Base-by-base conservation (phyloP, 2,888 invertebrate species). In the Periphyllus acericola region DNA sequence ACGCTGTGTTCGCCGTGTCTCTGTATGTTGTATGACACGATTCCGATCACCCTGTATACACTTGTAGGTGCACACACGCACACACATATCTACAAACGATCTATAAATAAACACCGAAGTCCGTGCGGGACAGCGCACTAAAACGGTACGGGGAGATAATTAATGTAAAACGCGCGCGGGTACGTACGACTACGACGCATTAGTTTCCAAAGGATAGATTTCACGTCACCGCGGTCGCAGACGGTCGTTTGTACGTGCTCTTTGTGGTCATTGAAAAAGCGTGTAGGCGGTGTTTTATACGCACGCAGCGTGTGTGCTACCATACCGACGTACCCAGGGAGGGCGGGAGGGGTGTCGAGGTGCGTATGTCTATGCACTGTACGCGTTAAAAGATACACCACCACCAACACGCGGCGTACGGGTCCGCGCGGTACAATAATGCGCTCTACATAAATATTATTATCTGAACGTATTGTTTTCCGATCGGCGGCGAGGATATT, bases 381-480 rank as follows among this genome's bases (percentile, higher is more conserved):
- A 36, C 36, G 36, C 36, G 36, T 36, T 36, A 6, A 36, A 36
- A 36, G 6, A 36, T 36, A 36, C 36, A 6, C 36, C 36, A 36
- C 36, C 36, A 6, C 6, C 36, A 36, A 36, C 36, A 6, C 36
- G 6, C 36, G 36, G 36, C 36, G 6, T n/a, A n/a, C n/a, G n/a
- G n/a, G n/a, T n/a, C n/a, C 25, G 66, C 25, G 8, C 21, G 25
- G 25, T 5, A 66, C 21, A 8, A 25, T 46, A 46, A 8, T 46
- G 6, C 46, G 46, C 11, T 40, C 11, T 74, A n/a, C n/a, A n/a
- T n/a, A n/a, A n/a, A 36, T 36, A 36, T 0, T 81, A 82, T 71
- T 82, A 82, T 82, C 82, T 46, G 68, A 82, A 46, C 11, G 66
- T 46, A 82, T 82, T 82, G 82, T 82, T 32, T 82, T 82, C 52